Conservation (phyloP, 2,888 invertebrate genomes). For the Oligia fasciuncula region DNA sequence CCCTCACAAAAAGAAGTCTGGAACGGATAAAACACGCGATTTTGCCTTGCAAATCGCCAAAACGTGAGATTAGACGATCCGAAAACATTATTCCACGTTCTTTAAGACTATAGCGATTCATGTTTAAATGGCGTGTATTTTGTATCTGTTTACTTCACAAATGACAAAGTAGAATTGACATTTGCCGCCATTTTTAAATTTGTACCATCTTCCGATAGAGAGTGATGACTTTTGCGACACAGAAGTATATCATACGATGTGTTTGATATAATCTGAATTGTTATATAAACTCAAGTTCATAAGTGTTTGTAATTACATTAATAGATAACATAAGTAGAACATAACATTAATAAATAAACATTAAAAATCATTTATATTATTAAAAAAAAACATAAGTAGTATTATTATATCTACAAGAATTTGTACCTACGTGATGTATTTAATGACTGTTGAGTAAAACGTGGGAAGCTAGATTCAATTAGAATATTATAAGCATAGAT, state of each 20-base stretch:
- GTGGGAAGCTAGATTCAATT: too few species aligned
- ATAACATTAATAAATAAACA: too few species aligned
- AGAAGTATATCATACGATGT: constrained; percentile 1
- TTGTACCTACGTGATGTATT: background rate
- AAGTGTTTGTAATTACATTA: constrained; percentile 19
- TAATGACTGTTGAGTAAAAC: constrained; percentile 20
- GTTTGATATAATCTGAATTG: background rate
- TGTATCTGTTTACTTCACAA: background rate
- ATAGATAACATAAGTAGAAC: constrained; percentile 22
- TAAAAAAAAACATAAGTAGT: constrained; percentile 9
- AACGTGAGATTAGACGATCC: background rate
- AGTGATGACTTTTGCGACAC: too few species aligned
- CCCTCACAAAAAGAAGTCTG: too few species aligned
- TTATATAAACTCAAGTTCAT: constrained; percentile 15
- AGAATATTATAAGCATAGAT: background rate
- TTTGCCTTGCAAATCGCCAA: background rate
- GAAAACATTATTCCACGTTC: background rate
- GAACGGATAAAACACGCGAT: too few species aligned
- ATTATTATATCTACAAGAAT: constrained; percentile 8
- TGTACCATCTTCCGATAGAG: background rate
- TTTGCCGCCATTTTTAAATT: background rate
- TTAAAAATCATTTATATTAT: too few species aligned
- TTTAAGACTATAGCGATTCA: background rate
- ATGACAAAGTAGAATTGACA: background rate
- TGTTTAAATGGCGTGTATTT: background rate